These are phyloP conservation scores for Morphnarchus princeps DNA, from an alignment of 2,113 vertebrate species.

Conservation along the genomic window DNA sequence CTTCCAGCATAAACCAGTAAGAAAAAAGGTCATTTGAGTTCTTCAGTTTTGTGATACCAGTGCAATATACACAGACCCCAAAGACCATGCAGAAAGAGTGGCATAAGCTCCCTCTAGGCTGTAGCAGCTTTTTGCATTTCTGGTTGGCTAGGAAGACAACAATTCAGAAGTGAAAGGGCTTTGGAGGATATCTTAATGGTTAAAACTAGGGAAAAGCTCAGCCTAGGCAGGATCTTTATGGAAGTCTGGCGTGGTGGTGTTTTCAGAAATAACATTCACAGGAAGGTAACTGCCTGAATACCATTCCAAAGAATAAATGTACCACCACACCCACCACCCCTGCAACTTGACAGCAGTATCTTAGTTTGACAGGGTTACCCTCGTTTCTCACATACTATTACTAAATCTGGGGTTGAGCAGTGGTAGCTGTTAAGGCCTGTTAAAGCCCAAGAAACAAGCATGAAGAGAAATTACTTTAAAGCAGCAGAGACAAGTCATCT, in stretches of 20 bases:
- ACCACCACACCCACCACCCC: background rate
- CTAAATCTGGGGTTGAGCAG: background rate
- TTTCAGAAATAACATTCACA: background rate
- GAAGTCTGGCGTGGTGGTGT: background rate
- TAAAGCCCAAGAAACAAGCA: background rate
- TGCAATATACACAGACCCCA: background rate
- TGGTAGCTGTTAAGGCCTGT: background rate
- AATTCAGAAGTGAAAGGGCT: background rate
- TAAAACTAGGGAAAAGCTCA: background rate
- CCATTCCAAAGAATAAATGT: background rate
- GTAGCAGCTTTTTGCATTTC: background rate
- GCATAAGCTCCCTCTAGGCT: background rate
- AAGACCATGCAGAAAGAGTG: background rate
- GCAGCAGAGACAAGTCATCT: background rate
- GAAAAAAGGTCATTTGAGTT: background rate
- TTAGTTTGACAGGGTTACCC: background rate
- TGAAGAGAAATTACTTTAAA: background rate
- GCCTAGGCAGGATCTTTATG: background rate
- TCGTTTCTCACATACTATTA: background rate
- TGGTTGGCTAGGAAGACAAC: background rate
- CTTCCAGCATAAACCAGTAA: background rate
- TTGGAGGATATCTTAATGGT: background rate
- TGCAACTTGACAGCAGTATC: background rate
- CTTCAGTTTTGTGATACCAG: background rate
- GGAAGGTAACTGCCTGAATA: background rate